These are phyloP conservation scores for Torymus tubicola DNA, from an alignment of 2,888 invertebrate genomes.

Conservation along the genomic window DNA sequence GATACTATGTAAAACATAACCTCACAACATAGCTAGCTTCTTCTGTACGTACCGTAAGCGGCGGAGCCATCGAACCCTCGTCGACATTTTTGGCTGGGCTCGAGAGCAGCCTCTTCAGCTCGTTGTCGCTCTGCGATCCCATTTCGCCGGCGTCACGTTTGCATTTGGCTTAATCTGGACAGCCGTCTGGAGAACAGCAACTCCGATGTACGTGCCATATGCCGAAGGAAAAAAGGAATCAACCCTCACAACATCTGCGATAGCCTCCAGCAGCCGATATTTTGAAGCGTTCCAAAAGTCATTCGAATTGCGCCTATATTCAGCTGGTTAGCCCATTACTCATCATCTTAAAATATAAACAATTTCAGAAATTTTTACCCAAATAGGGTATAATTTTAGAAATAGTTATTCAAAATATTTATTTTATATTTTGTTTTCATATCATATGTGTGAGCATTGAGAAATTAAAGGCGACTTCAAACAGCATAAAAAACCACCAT, in stretches of 20 bases:
- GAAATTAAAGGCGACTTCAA: too few species aligned
- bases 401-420: too few species aligned
- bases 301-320: too few species aligned
- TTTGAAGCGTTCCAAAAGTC: slow-evolving; percentile 2
- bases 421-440: too few species aligned
- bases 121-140: slow-evolving; percentile 63
- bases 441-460: too few species aligned
- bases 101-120: slow-evolving; percentile 68
- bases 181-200: slow-evolving; percentile 1
- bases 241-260: neutral
- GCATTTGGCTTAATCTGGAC: slow-evolving; percentile 3
- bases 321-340: too few species aligned
- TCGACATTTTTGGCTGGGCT: slow-evolving; percentile 70
- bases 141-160: slow-evolving; percentile 16
- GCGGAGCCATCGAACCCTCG: slow-evolving; percentile 72
- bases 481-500: too few species aligned
- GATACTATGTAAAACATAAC: slow-evolving; percentile 31
- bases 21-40: slow-evolving; percentile 18
- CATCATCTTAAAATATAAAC: too few species aligned
- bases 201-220: slow-evolving; percentile 12
- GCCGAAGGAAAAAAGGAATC: neutral
- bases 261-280: neutral
- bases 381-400: too few species aligned
- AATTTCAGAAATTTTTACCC: too few species aligned
- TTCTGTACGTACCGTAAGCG: slow-evolving; percentile 66